These are phyloP conservation scores for Ornithoptera alexandrae DNA, from an alignment of 2,888 invertebrate species.

Conservation along the genomic window DNA sequence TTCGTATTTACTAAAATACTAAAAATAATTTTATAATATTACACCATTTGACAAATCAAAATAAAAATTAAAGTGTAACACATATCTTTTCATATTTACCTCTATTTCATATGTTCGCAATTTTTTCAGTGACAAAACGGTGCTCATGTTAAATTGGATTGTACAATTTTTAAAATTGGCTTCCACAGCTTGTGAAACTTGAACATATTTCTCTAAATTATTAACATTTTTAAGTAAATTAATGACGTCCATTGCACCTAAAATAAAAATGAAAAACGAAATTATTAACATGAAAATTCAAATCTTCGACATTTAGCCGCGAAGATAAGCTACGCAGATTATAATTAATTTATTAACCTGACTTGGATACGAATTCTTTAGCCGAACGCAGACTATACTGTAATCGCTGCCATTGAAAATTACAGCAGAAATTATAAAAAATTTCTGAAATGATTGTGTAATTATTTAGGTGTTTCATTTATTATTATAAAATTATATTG, in stretches of 20 bases:
- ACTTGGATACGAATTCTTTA: too few species aligned
- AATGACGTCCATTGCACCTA: conserved; percentile 51
- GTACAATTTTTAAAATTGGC: conserved; percentile 41
- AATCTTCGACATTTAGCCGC: conserved; percentile 13
- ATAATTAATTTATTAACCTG: background rate
- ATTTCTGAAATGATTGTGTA: too few species aligned
- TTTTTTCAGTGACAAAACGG: conserved; percentile 56
- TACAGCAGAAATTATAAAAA: too few species aligned
- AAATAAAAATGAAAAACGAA: background rate
- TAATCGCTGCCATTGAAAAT: too few species aligned
- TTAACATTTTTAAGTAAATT: conserved; percentile 48
- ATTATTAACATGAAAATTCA: conserved; percentile 15
- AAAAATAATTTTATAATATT: conserved; percentile 34
- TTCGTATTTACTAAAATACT: conserved; percentile 61
- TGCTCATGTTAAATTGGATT: conserved; percentile 54
- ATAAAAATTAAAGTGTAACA: background rate
- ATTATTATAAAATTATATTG: too few species aligned
- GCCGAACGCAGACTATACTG: too few species aligned
- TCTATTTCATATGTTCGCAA: conserved; percentile 58
- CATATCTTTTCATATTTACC: conserved; percentile 39
- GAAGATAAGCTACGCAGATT: background rate
- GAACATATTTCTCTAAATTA: conserved; percentile 52
- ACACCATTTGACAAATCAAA: background rate
- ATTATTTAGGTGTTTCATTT: too few species aligned
- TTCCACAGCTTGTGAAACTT: conserved; percentile 45